Base-by-base conservation (phyloP, 2,797 vertebrate genomes). In the Eutrigla gurnardus region DNA sequence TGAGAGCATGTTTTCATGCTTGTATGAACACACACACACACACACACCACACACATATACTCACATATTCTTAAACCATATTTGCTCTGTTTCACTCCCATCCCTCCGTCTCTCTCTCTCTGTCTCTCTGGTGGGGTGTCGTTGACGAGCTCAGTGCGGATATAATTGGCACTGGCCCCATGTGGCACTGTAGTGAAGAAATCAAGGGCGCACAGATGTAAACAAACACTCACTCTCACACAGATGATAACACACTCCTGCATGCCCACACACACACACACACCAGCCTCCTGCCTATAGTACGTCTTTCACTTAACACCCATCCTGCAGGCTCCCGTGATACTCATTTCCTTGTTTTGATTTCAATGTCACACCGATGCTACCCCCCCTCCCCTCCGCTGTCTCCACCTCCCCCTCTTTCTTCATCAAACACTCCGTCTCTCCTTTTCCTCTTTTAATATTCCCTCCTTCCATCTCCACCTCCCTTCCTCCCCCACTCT, bases 121-220 rank as follows among this genome's bases (percentile, higher is more conserved):
- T 70, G 36, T 12, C 39, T 85, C 88, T 84, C 70, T 78, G 76
- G 71, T 62, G 84, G 65, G 47, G 62, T 69, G 81, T 73, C 45
- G 64, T 49, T 80, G 81, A 83, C 73, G 25, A 76, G 84, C 88
- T 87, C 73, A 69, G 71, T 74, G 84, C 33, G 53, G 80, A 83
- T 89, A 90, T 90, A 91, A 92, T 89, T 92, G 88, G 82, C 88
- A 83, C 67, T 50, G 83, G 87, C 77, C 89, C 88, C 90, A 86
- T 90, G 86, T 91, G 91, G 86, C 80, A 84, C 70, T 80, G 75
- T 82, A 80, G 87, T 75, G 80, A 89, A 61, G 72, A 83, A 89
- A 86, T 86, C 68, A 90, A 89, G 82, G 84, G 75, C 65, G 40
- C 70, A 50, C 75, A 63, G 75, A 88, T 87, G 86, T 87, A 90